Percentiles rank a stretch among this genome's conserved stretches.
These are phyloP conservation scores for Eulemur macaco DNA, from an alignment of 2,113 vertebrate genomes.

Conservation along the genomic window DNA sequence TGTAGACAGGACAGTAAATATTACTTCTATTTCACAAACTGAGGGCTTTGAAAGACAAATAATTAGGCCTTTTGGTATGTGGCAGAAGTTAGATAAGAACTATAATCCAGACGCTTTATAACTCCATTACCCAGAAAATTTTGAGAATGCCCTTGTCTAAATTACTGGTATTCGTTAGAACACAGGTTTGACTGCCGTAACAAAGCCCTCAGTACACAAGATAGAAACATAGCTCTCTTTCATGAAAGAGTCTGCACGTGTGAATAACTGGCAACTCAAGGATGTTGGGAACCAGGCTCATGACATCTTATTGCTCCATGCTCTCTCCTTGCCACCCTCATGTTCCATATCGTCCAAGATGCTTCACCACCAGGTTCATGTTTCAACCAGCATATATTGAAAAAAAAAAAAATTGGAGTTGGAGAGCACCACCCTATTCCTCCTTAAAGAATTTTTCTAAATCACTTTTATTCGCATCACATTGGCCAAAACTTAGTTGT, in stretches of 20 bases:
- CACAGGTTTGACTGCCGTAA: neutral
- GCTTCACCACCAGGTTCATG: neutral
- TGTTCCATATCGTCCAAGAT: neutral
- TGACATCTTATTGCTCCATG: neutral
- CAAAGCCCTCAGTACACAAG: neutral
- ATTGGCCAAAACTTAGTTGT: neutral
- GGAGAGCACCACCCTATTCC: neutral
- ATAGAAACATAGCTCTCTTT: neutral
- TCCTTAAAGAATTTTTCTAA: neutral
- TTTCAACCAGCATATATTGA: neutral
- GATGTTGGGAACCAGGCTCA: neutral
- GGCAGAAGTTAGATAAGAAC: neutral
- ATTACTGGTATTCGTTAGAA: neutral
- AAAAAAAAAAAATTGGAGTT: neutral
- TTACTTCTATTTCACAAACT: neutral
- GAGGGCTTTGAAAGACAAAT: neutral
- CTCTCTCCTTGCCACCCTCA: fast-evolving
- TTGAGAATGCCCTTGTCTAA: neutral
- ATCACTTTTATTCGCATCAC: neutral
- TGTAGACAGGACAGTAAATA: neutral
- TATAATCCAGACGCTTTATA: neutral
- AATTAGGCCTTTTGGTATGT: neutral
- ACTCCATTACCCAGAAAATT: neutral
- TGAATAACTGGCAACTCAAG: neutral
- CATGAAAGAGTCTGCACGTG: neutral